Evolutionary conservation across 2,113 vertebrate species (phyloP).

Genomic region (Pteruthius melanotis): DNA sequence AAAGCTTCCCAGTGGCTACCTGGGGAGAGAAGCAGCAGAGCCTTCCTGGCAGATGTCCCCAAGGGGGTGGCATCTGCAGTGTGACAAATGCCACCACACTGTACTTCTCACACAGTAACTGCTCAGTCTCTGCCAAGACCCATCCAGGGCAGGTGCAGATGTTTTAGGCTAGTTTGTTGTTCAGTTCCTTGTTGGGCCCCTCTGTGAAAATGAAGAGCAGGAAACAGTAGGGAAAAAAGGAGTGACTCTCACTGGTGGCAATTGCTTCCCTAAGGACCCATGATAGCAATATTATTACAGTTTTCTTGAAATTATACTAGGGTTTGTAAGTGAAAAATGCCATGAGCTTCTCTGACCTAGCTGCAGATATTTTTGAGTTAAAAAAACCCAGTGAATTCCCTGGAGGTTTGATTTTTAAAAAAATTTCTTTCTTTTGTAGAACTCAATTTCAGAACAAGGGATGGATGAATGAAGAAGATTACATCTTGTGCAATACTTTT

Average conservation of each 20-base stretch:
- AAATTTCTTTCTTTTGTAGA: not conserved
- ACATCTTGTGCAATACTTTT: not conserved
- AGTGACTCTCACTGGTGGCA: fast-evolving
- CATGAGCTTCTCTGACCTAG: not conserved
- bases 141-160: not conserved
- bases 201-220: not conserved
- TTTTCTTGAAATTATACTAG: not conserved
- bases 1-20: not conserved
- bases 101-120: not conserved
- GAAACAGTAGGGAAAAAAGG: not conserved
- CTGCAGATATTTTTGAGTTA: not conserved
- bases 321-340: not conserved
- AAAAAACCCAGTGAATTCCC: not conserved
- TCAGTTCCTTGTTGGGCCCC: not conserved
- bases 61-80: not conserved
- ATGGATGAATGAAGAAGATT: not conserved
- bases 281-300: not conserved
- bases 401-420: not conserved
- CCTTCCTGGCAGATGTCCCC: not conserved
- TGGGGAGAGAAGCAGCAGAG: not conserved
- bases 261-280: fast-evolving
- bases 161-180: not conserved
- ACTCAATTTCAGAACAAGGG: not conserved
- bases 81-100: fast-evolving
- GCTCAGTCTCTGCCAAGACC: not conserved